A percentile compares a stretch with the other conserved stretches of the same genome.
Evolutionary conservation across 2,113 vertebrate species (phyloP).

Genomic region (Myrmecobius fasciatus): DNA sequence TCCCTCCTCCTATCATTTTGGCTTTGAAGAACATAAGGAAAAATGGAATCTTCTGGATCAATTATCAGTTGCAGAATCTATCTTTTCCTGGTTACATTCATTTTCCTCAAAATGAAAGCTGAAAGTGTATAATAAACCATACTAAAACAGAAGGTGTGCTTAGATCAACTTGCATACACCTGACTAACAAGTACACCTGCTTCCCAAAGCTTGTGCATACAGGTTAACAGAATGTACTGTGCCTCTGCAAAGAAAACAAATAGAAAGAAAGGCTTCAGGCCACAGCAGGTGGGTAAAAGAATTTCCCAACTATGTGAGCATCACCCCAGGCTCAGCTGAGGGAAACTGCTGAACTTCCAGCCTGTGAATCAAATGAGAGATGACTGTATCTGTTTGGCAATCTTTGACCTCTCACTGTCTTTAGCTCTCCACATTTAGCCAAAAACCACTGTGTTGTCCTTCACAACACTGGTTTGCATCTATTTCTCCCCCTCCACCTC

Average conservation of each 20-base stretch:
- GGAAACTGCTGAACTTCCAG: neutral
- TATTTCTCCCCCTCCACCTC: neutral
- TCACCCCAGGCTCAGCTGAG: neutral
- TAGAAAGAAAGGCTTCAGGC: neutral
- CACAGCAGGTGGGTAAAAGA: neutral
- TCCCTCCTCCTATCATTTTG: slow-evolving; percentile 29
- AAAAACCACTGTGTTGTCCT: neutral
- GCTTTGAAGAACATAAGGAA: slow-evolving; percentile 50
- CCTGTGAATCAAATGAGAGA: slow-evolving; percentile 10
- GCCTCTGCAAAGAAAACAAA: neutral
- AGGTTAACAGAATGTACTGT: neutral
- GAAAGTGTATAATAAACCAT: slow-evolving; percentile 11
- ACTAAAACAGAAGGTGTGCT: slow-evolving; percentile 22
- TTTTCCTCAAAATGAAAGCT: neutral
- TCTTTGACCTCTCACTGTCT: neutral
- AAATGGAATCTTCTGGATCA: slow-evolving; percentile 56
- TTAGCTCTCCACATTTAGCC: slow-evolving; percentile 7
- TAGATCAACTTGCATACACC: slow-evolving; percentile 2
- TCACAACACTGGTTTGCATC: neutral
- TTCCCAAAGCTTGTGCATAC: slow-evolving; percentile 30
- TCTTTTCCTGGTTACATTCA: slow-evolving; percentile 22
- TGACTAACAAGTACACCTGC: neutral
- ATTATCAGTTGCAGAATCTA: slow-evolving; percentile 56
- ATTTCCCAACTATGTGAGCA: neutral
- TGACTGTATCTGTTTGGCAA: neutral